Percentiles rank a stretch among this genome's conserved stretches.
These are phyloP conservation scores for Drosophila elegans DNA, from an alignment of 1,140 invertebrate species.

Conservation along the genomic window DNA sequence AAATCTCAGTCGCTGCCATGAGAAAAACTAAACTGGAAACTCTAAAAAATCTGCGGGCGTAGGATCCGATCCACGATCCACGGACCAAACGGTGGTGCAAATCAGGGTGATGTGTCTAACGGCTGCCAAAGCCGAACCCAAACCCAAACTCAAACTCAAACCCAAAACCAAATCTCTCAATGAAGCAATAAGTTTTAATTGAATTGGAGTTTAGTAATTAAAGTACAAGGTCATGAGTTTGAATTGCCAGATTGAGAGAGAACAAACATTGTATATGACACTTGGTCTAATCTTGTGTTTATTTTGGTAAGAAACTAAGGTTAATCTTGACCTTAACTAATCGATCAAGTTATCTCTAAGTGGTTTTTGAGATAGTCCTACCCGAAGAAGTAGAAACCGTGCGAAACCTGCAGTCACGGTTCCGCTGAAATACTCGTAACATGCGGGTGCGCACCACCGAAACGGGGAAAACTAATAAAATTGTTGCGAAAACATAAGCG, in stretches of 20 bases:
- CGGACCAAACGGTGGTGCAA: conserved; percentile 34
- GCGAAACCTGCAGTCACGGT: conserved; percentile 49
- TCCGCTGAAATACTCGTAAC: conserved; percentile 17
- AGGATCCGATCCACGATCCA: conserved; percentile 53
- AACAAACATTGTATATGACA: not conserved
- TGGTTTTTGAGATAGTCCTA: conserved; percentile 24
- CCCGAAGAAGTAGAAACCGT: conserved; percentile 25
- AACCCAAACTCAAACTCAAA: conserved; percentile 44
- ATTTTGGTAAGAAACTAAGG: conserved; percentile 2
- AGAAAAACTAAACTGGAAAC: conserved; percentile 68
- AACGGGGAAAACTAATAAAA: conserved; percentile 21
- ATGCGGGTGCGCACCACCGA: conserved; percentile 60
- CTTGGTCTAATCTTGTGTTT: conserved; percentile 13
- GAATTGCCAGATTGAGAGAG: conserved; percentile 2
- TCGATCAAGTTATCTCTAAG: conserved; percentile 47
- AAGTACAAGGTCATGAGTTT: conserved; percentile 51
- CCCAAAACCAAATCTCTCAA: conserved; percentile 46
- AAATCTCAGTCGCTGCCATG: conserved; percentile 74
- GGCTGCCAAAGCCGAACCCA: conserved; percentile 36
- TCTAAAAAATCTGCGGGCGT: conserved; percentile 77
- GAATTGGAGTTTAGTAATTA: conserved; percentile 45
- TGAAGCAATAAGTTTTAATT: conserved; percentile 76
- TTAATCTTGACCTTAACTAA: conserved; percentile 37
- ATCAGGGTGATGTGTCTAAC: conserved; percentile 50
- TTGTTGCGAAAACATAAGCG: conserved; percentile 39